phyloP scores from a whole-genome alignment of 2,797 vertebrate species.

The Parambassis ranga region DNA sequence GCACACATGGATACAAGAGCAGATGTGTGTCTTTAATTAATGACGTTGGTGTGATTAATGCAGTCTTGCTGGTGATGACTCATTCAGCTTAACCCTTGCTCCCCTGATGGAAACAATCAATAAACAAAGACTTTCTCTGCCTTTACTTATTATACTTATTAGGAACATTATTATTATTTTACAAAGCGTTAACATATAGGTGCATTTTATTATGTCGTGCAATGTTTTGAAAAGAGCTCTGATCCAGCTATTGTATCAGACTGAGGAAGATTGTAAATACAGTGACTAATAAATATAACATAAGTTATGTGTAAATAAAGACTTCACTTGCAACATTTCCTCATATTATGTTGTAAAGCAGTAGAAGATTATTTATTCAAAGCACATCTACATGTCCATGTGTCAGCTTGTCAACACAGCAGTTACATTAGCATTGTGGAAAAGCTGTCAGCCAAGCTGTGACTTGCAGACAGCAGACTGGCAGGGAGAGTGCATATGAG shows the following conservation, averaged over 20 bases:
- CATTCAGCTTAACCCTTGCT: conserved; percentile 82
- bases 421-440: conserved; percentile 71
- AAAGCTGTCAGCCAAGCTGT: conserved; percentile 78
- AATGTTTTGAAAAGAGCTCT: neutral
- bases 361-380: conserved; percentile 41
- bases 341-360: conserved; percentile 34
- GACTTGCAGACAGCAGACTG: conserved; percentile 68
- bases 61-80: conserved; percentile 84
- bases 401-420: conserved; percentile 66
- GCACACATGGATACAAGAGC: conserved; percentile 54
- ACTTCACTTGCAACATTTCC: neutral
- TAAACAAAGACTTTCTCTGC: conserved; percentile 48
- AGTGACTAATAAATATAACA: neutral
- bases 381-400: conserved; percentile 51
- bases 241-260: neutral
- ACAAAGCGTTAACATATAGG: neutral
- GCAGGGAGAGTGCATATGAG: conserved; percentile 36
- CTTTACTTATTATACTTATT: neutral
- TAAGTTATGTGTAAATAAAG: neutral
- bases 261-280: neutral
- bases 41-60: conserved; percentile 85
- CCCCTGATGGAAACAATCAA: conserved; percentile 65
- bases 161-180: neutral
- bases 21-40: conserved; percentile 80
- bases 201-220: neutral